Evolutionary conservation across 2,888 invertebrate genomes (phyloP).

Genomic region (Brassicogethes aeneus): DNA sequence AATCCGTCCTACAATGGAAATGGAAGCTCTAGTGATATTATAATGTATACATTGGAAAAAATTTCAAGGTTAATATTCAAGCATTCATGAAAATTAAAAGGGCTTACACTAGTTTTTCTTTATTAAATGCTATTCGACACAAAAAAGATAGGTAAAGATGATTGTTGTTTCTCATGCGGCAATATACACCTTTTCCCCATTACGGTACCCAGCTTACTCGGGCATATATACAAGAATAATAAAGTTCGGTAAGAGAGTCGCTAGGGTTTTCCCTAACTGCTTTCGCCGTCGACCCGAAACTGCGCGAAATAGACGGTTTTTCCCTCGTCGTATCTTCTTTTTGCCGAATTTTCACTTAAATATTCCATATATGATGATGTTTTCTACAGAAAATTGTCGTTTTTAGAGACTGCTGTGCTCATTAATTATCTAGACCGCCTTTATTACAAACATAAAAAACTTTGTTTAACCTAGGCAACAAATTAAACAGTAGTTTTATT

Average conservation of each 20-base stretch:
- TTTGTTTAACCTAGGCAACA: no score
- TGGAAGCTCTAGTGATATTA: no score
- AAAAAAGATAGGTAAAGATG: not conserved
- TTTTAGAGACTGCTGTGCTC: slow-evolving; percentile 3
- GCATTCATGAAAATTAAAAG: no score
- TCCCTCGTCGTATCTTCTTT: slow-evolving; percentile 5
- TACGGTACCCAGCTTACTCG: slow-evolving; percentile 8
- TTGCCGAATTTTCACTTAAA: slow-evolving; percentile 10
- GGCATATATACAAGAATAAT: slow-evolving; percentile 14
- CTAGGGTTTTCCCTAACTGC: slow-evolving; percentile 12
- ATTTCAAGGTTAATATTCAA: no score
- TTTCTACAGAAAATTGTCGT: slow-evolving; percentile 2
- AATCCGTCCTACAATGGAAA: no score
- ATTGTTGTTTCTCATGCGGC: not conserved
- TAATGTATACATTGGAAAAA: no score
- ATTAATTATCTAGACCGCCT: no score
- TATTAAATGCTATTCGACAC: no score
- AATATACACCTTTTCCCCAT: not conserved
- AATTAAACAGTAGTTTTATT: no score
- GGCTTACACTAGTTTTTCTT: no score
- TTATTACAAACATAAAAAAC: no score
- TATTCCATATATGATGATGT: slow-evolving; percentile 13
- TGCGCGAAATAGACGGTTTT: slow-evolving; percentile 10
- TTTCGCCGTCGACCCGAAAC: slow-evolving; percentile 6
- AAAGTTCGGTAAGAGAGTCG: slow-evolving; percentile 12